Evolutionary conservation across 2,797 vertebrate species (phyloP).

Genomic region (Phataginus tricuspis): DNA sequence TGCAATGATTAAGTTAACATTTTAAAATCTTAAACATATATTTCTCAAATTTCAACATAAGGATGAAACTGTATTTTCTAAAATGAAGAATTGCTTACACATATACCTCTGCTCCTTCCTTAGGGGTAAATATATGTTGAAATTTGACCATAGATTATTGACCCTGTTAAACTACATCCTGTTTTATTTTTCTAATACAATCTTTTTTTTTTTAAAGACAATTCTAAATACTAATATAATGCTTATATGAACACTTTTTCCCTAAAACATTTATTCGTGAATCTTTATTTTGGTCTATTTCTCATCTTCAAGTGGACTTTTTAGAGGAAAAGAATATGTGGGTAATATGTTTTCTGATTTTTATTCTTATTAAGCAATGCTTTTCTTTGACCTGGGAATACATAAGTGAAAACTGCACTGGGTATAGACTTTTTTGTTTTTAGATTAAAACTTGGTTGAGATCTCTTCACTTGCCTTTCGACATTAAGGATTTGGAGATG

Average conservation of each 20-base stretch:
- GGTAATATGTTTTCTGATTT: not conserved
- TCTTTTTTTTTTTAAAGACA: not conserved
- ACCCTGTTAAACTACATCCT: not conserved
- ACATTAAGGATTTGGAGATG: not conserved
- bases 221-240: not conserved
- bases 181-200: not conserved
- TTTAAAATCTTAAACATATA: not conserved
- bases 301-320: not conserved
- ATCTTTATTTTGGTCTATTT: not conserved
- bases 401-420: not conserved
- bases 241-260: not conserved
- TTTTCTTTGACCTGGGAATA: not conserved
- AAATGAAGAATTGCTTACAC: not conserved
- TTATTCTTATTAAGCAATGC: not conserved
- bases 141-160: not conserved
- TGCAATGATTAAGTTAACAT: not conserved
- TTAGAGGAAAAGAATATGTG: not conserved
- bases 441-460: not conserved
- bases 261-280: not conserved
- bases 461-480: not conserved
- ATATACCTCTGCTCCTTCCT: not conserved
- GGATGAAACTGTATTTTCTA: not conserved
- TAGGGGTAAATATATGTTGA: not conserved
- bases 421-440: not conserved
- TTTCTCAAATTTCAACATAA: not conserved